Evolutionary conservation across 2,888 invertebrate genomes (phyloP).

Genomic region (Melolontha melolontha): DNA sequence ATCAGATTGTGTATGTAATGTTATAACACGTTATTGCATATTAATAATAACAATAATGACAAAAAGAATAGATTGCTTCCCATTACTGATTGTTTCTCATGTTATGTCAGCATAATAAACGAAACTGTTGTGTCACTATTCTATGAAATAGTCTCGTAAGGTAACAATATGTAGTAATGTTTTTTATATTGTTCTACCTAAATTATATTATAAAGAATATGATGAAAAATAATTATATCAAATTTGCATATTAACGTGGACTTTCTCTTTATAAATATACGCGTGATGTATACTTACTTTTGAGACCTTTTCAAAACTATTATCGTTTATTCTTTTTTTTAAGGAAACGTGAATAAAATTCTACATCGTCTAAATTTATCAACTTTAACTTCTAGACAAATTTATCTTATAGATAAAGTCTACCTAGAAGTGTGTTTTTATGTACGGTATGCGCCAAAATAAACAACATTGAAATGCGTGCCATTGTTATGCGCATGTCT

Average conservation of each 20-base stretch:
- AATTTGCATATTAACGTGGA: neutral
- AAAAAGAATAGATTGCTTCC: constrained; percentile 24
- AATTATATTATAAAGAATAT: constrained; percentile 6
- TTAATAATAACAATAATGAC: constrained; percentile 29
- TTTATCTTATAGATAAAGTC: no score
- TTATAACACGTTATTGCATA: constrained; percentile 2
- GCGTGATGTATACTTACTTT: no score
- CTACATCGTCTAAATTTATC: no score
- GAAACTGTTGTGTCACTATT: constrained; percentile 25
- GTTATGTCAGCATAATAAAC: constrained; percentile 35
- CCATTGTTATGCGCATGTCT: no score
- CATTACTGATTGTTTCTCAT: constrained; percentile 33
- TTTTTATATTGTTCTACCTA: neutral
- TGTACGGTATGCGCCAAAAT: no score
- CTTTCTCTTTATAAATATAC: constrained; percentile 3
- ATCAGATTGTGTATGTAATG: constrained; percentile 12
- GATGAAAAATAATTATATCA: constrained; percentile 10
- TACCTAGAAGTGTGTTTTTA: no score
- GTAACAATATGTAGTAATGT: neutral
- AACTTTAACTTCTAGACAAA: no score
- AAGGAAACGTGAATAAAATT: no score
- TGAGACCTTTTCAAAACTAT: no score
- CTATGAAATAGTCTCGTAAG: constrained; percentile 22
- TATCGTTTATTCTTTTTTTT: no score
- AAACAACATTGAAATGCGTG: no score